Conservation (phyloP, 1,140 invertebrate species). For the Venturia canescens region DNA sequence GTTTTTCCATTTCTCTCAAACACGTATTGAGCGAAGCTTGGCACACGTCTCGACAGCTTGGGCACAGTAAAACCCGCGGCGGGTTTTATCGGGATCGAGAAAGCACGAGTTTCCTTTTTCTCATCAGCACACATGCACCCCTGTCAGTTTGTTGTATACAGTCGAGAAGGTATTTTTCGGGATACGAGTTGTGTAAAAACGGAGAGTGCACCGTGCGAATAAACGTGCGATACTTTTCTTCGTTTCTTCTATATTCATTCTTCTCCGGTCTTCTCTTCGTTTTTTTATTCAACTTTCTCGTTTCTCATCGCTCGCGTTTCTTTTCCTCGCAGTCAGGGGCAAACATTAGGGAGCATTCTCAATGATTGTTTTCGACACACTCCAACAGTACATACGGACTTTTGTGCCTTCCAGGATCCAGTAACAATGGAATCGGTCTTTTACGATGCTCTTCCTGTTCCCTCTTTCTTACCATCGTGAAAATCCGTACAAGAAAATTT, state of each 20-base stretch:
- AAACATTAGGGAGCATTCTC: constrained; percentile 20
- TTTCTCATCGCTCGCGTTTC: no score
- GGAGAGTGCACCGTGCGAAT: background rate
- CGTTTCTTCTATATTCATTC: background rate
- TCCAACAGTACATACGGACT: background rate
- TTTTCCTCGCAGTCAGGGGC: background rate
- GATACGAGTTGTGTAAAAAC: background rate
- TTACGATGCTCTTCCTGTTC: background rate
- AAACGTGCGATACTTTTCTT: background rate
- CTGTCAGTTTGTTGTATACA: background rate
- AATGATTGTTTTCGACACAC: constrained; percentile 26
- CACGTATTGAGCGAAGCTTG: no score
- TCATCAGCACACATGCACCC: background rate
- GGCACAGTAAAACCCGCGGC: background rate
- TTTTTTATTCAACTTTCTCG: background rate
- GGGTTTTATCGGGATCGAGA: constrained; percentile 7
- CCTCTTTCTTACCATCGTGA: background rate
- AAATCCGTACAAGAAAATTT: background rate
- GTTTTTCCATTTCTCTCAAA: no score
- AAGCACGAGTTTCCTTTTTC: background rate
- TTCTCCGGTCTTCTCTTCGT: background rate
- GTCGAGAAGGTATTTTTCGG: background rate
- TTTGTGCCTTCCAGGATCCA: background rate
- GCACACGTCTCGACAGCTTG: no score
- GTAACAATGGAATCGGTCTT: background rate